These are phyloP conservation scores for Ganaspis sp. DNA, from an alignment of 1,140 invertebrate genomes.

Conservation along the genomic window DNA sequence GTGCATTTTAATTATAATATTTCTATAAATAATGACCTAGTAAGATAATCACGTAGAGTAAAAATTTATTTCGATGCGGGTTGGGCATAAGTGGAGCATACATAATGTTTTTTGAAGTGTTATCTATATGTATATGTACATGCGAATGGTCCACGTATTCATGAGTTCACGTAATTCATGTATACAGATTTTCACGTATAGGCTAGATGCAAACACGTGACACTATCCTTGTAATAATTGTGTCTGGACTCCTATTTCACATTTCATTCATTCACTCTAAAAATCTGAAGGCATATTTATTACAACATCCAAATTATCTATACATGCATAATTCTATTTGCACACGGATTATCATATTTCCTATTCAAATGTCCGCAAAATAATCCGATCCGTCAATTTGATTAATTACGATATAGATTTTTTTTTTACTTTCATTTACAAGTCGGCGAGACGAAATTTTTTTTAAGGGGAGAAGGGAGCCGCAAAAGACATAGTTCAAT, in stretches of 20 bases:
- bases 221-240: constrained; percentile 1
- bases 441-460: too few species aligned
- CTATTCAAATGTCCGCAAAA: background rate
- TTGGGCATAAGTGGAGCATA: background rate
- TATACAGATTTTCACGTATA: background rate
- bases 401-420: background rate
- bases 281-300: background rate
- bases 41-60: background rate
- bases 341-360: background rate
- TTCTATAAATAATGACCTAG: background rate
- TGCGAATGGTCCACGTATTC: background rate
- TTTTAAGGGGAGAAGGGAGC: too few species aligned
- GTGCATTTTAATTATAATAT: background rate
- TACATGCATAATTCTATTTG: background rate
- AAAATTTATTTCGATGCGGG: background rate
- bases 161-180: too few species aligned
- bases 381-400: background rate
- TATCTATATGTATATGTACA: too few species aligned
- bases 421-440: too few species aligned
- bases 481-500: too few species aligned
- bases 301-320: background rate
- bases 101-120: background rate
- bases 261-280: background rate
- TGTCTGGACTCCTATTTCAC: background rate
- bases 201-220: background rate